Conservation (phyloP, 2,113 vertebrate species). For the Sorex araneus region DNA sequence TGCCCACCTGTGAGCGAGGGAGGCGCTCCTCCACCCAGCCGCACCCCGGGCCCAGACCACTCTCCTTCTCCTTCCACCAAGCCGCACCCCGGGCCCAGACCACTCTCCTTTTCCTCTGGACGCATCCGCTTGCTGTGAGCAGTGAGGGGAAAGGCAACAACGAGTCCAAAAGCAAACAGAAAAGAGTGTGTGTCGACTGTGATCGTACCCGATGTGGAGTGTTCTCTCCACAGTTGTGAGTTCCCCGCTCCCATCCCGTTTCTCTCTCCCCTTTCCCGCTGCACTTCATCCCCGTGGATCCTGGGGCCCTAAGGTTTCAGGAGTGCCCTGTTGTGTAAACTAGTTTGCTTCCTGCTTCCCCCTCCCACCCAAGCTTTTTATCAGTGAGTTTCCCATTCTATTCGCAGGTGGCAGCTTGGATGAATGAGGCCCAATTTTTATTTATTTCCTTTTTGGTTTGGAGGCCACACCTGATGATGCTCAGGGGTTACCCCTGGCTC, state of each 20-base stretch:
- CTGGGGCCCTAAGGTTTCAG: background rate
- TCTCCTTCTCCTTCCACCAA: too few species aligned
- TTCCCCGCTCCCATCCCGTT: background rate
- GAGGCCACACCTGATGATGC: too few species aligned
- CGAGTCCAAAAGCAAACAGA: background rate
- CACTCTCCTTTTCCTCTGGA: too few species aligned
- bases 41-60: too few species aligned
- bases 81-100: too few species aligned
- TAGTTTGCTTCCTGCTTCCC: background rate
- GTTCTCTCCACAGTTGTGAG: background rate
- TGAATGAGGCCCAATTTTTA: background rate
- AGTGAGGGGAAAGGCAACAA: background rate
- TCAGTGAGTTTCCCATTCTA: conserved; percentile 15
- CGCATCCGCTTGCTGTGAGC: background rate
- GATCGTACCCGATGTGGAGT: background rate
- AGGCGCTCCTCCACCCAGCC: too few species aligned
- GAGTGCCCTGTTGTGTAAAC: background rate
- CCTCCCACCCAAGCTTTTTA: background rate
- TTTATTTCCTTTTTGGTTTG: too few species aligned
- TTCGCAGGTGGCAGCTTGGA: background rate
- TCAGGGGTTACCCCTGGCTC: too few species aligned
- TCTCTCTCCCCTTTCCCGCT: background rate
- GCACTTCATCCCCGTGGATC: background rate
- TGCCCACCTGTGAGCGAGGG: too few species aligned
- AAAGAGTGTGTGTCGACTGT: too few species aligned